A percentile compares a stretch with the other conserved stretches of the same genome.
These are phyloP conservation scores for Gerris lacustris DNA, from an alignment of 2,888 invertebrate genomes.

Conservation along the genomic window DNA sequence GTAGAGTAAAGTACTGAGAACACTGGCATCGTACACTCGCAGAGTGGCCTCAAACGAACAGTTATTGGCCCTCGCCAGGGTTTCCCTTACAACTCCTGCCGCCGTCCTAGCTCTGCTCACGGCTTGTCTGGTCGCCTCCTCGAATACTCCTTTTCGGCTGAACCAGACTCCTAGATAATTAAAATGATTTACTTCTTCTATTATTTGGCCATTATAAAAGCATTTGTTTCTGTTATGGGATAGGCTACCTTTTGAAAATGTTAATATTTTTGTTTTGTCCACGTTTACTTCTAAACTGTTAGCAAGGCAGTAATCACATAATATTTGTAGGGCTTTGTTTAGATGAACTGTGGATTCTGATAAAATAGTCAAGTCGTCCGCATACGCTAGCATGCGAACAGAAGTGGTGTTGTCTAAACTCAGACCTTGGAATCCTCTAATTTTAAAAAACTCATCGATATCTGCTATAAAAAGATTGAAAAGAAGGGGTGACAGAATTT, in stretches of 20 bases:
- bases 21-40: background rate
- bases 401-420: background rate
- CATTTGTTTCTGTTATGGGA: background rate
- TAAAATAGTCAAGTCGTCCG: conserved; percentile 3
- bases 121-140: background rate
- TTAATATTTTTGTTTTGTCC: conserved; percentile 6
- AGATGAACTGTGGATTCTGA: background rate
- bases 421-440: conserved; percentile 3
- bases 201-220: background rate
- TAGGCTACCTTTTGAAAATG: background rate
- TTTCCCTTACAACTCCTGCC: background rate
- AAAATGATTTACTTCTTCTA: conserved; percentile 4
- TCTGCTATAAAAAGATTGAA: conserved; percentile 4
- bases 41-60: background rate
- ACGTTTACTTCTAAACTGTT: too few relatives aligned
- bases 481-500: background rate
- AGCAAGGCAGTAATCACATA: conserved; percentile 4
- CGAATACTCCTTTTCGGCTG: background rate
- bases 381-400: background rate
- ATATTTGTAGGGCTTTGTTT: conserved; percentile 2
- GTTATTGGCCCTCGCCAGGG: too few relatives aligned
- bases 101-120: background rate
- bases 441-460: background rate
- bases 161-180: conserved; percentile 7
- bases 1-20: background rate